These are phyloP conservation scores for Notodonta dromedarius DNA, from an alignment of 2,888 invertebrate genomes.

Conservation along the genomic window DNA sequence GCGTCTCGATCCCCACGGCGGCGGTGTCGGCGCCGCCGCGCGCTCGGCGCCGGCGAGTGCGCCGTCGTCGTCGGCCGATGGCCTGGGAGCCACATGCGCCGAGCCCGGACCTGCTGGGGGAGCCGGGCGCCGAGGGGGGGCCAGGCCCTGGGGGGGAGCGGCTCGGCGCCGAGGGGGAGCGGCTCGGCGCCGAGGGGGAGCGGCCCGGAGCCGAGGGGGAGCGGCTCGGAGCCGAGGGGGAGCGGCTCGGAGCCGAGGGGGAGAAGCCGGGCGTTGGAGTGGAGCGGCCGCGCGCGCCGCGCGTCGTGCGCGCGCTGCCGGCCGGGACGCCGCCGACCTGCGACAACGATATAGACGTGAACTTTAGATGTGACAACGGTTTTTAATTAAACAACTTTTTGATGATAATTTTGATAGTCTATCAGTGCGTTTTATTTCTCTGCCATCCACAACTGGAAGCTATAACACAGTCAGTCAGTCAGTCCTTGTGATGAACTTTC, in stretches of 20 bases:
- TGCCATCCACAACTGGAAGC: too few relatives aligned
- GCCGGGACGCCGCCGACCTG: background rate
- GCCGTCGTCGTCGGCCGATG: constrained; percentile 4
- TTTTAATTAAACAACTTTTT: too few relatives aligned
- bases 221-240: constrained; percentile 3
- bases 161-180: constrained; percentile 11
- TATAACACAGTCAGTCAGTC: too few relatives aligned
- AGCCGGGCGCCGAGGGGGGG: constrained; percentile 7
- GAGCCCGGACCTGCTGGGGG: constrained; percentile 10
- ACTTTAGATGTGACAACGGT: background rate
- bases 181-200: background rate
- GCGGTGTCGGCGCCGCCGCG: constrained; percentile 2
- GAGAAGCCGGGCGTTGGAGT: background rate
- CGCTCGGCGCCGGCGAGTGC: constrained; percentile 5
- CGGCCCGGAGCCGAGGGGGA: background rate
- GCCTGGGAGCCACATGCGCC: constrained; percentile 10
- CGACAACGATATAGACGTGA: background rate
- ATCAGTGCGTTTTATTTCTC: too few relatives aligned
- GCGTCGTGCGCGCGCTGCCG: constrained; percentile 3
- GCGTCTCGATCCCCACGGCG: constrained; percentile 10
- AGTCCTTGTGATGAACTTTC: too few relatives aligned
- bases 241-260: background rate
- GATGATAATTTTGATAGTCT: too few relatives aligned
- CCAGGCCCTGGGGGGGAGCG: background rate
- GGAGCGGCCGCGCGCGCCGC: constrained; percentile 9